Conservation (phyloP, 2,113 vertebrate genomes). For the Tupaia chinensis region DNA sequence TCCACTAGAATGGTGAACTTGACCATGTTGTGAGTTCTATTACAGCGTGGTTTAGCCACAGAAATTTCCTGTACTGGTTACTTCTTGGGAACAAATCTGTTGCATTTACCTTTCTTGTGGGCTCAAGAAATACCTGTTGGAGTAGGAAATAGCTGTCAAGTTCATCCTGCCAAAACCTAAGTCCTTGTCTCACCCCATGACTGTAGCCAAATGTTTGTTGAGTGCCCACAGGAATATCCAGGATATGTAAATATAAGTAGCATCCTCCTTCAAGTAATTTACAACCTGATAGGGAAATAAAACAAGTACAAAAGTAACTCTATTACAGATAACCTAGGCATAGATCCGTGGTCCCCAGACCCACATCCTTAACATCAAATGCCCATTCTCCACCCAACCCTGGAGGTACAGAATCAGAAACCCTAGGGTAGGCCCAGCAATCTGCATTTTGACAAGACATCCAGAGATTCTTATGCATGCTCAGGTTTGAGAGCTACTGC, state of each 20-base stretch:
- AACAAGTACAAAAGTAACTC: background rate
- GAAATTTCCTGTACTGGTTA: constrained; percentile 46
- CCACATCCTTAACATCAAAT: background rate
- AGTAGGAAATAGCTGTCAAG: constrained; percentile 53
- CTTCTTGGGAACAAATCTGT: background rate
- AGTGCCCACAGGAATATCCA: background rate
- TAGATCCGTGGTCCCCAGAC: background rate
- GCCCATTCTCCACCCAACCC: background rate
- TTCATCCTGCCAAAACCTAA: constrained; percentile 18
- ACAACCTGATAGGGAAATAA: background rate
- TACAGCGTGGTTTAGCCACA: constrained; percentile 46
- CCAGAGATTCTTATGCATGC: background rate
- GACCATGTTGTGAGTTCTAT: constrained; percentile 21
- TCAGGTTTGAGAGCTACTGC: background rate
- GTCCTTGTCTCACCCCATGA: background rate
- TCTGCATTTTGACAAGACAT: background rate
- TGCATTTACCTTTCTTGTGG: constrained; percentile 55
- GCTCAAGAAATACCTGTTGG: constrained; percentile 38
- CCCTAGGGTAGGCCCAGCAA: background rate
- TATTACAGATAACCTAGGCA: background rate
- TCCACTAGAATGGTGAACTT: constrained; percentile 46
- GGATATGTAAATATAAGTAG: background rate
- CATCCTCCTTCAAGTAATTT: background rate
- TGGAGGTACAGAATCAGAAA: background rate
- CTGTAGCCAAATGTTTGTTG: constrained; percentile 21